A percentile compares a stretch with the other conserved stretches of the same genome.
Conservation (phyloP, 2,888 invertebrate species). For the Dione vanillae region DNA sequence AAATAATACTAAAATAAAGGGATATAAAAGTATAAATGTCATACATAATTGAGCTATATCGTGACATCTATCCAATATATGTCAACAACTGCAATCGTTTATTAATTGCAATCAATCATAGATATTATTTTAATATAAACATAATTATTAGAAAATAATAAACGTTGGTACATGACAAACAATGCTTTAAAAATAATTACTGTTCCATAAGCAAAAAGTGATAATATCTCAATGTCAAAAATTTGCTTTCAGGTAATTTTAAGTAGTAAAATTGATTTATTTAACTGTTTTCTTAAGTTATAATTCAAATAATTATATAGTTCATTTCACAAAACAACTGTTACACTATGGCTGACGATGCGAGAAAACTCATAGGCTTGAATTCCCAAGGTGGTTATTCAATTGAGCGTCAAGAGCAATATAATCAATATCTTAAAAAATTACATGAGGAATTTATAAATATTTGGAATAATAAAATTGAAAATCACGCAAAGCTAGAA, state of each 20-base stretch:
- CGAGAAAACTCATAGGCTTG: conserved; percentile 48
- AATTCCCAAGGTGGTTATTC: conserved; percentile 61
- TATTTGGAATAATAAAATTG: conserved; percentile 69
- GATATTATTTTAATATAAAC: background rate
- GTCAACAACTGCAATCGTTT: conserved; percentile 11
- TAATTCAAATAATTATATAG: background rate
- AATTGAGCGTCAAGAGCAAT: conserved; percentile 67
- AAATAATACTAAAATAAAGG: conserved; percentile 44
- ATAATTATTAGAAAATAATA: background rate
- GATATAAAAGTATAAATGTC: conserved; percentile 41
- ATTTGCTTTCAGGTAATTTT: background rate
- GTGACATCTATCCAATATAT: conserved; percentile 11
- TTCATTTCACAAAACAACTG: background rate
- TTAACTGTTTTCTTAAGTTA: conserved; percentile 4
- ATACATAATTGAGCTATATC: background rate
- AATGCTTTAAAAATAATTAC: background rate
- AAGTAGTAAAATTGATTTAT: background rate
- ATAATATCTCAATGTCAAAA: conserved; percentile 2
- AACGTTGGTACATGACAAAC: background rate
- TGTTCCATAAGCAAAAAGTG: conserved; percentile 11
- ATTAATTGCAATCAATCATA: conserved; percentile 8
- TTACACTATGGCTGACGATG: conserved; percentile 56
- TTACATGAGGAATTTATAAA: conserved; percentile 68
- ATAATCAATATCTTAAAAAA: conserved; percentile 64
- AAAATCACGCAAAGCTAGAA: conserved; percentile 58